phyloP scores from a whole-genome alignment of 2,113 vertebrate genomes.

The Motacilla tschutschensis region DNA sequence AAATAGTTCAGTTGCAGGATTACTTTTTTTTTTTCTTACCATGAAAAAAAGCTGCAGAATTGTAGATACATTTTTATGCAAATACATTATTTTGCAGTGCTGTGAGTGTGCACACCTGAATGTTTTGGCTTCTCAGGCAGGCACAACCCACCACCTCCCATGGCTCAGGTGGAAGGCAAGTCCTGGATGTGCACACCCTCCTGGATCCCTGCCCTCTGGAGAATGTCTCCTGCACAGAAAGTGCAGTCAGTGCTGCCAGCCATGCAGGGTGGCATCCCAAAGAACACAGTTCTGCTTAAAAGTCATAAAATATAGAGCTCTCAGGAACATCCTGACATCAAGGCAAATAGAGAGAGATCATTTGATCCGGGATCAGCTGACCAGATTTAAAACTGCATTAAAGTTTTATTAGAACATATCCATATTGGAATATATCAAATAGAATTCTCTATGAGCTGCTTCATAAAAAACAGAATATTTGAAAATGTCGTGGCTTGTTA shows the following conservation, averaged over 20 bases:
- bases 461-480: background rate
- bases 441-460: background rate
- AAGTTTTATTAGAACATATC: conserved; percentile 17
- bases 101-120: background rate
- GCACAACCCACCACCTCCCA: rapidly evolving
- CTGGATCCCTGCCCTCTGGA: background rate
- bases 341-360: background rate
- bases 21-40: background rate
- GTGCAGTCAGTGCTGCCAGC: background rate
- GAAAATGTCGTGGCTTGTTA: background rate
- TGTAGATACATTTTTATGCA: background rate
- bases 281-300: background rate
- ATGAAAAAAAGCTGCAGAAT: background rate
- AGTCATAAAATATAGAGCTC: background rate
- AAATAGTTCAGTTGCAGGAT: background rate
- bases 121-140: background rate
- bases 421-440: conserved; percentile 8
- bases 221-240: background rate
- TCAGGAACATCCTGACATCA: background rate
- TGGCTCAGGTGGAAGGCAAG: background rate
- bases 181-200: background rate
- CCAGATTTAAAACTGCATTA: conserved; percentile 7
- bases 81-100: background rate
- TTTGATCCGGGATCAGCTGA: conserved; percentile 19
- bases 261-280: background rate